Conservation (phyloP, 2,888 invertebrate species). For the Cenopis cana region DNA sequence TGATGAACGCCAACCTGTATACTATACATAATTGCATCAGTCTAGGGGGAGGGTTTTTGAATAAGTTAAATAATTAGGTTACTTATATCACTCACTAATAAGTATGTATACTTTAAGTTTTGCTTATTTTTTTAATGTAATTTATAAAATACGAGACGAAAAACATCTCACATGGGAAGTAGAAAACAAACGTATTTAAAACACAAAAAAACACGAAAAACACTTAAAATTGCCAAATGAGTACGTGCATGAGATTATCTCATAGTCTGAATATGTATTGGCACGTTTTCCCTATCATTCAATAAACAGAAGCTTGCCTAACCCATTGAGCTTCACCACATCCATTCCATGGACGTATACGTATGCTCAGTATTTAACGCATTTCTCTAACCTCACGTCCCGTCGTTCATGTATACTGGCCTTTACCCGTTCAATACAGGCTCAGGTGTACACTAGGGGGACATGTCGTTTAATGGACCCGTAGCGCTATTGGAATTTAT, state of each 20-base stretch:
- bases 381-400: neutral
- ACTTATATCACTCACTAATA: neutral
- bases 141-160: neutral
- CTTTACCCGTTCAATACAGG: constrained; percentile 34
- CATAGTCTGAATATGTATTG: neutral
- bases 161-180: neutral
- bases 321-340: neutral
- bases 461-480: constrained; percentile 42
- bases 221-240: neutral
- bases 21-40: neutral
- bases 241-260: neutral
- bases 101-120: neutral
- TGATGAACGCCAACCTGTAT: too few species aligned
- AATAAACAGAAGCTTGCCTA: neutral
- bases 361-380: neutral
- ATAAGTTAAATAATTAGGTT: neutral
- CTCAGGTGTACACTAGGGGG: constrained; percentile 36
- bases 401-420: constrained; percentile 18
- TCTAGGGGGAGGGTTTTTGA: neutral
- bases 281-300: neutral
- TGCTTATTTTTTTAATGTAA: neutral
- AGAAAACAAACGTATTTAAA: neutral
- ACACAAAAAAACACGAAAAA: too few species aligned
- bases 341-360: neutral
- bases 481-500: constrained; percentile 61